phyloP scores from a whole-genome alignment of 2,113 vertebrate genomes.

The Brachyhypopomus gauderio region DNA sequence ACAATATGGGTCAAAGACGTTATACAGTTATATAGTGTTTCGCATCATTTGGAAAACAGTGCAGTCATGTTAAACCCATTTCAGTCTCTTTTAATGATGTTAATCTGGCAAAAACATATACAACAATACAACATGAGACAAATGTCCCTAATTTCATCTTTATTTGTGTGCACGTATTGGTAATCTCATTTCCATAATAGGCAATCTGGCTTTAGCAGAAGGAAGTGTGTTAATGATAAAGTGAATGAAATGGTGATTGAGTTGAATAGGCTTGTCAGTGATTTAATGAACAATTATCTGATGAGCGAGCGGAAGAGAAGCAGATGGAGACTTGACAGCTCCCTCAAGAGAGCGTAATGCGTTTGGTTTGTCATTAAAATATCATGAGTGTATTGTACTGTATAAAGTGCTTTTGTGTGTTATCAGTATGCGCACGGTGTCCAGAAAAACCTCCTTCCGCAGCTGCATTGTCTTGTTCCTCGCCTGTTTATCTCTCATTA shows the following conservation, averaged over 20 bases:
- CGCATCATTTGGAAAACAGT: not conserved
- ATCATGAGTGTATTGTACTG: slow-evolving; percentile 21
- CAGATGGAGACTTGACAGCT: slow-evolving; percentile 39
- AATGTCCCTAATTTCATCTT: slow-evolving; percentile 12
- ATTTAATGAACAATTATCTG: slow-evolving; percentile 40
- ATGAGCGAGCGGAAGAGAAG: slow-evolving; percentile 30
- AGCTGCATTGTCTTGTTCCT: not conserved
- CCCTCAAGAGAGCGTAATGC: slow-evolving; percentile 20
- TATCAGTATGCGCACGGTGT: not conserved
- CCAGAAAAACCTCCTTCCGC: not conserved
- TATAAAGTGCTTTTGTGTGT: slow-evolving; percentile 1
- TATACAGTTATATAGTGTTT: not conserved
- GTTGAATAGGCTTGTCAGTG: slow-evolving; percentile 40
- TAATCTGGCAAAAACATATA: not conserved
- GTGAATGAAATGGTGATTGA: slow-evolving; percentile 46
- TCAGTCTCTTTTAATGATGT: not conserved
- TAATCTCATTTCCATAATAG: slow-evolving; percentile 38
- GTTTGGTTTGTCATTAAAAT: slow-evolving; percentile 44
- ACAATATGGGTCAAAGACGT: no score
- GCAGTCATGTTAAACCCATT: slow-evolving; percentile 6
- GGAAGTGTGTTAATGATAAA: slow-evolving; percentile 30
- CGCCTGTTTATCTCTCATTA: not conserved
- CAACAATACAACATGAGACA: not conserved
- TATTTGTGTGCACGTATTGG: slow-evolving; percentile 31
- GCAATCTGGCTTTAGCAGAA: slow-evolving; percentile 40